phyloP scores from a whole-genome alignment of 2,797 vertebrate genomes.

The Cossypha dichroa region DNA sequence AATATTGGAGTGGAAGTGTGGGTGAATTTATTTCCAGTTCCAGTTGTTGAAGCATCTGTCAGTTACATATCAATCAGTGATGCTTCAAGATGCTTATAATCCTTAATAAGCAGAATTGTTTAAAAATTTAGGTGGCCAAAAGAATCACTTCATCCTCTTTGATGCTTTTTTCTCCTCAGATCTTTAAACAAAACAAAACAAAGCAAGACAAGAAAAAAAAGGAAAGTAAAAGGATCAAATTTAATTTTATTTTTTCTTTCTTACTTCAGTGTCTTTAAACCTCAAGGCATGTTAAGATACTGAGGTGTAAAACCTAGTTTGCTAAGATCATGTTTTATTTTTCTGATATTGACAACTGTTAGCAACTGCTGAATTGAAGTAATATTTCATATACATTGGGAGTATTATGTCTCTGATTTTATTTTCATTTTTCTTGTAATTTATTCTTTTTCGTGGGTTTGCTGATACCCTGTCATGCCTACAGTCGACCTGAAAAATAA shows the following conservation, averaged over 20 bases:
- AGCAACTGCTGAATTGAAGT: not conserved
- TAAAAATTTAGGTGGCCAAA: not conserved
- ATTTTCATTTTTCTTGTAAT: not conserved
- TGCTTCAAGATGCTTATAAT: not conserved
- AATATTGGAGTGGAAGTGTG: not conserved
- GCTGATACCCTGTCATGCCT: not conserved
- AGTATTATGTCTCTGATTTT: not conserved
- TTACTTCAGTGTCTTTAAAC: not conserved
- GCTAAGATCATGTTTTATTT: not conserved
- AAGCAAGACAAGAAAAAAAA: fast-evolving
- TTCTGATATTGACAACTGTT: not conserved
- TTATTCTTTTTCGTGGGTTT: not conserved
- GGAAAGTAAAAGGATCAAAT: not conserved
- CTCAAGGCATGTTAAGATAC: not conserved
- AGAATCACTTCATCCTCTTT: not conserved
- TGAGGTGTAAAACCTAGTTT: not conserved
- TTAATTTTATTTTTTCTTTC: not conserved
- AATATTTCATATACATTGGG: not conserved
- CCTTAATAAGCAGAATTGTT: not conserved
- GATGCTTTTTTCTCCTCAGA: not conserved
- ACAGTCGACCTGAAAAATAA: not conserved
- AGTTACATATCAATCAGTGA: fast-evolving
- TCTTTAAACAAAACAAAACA: not conserved
- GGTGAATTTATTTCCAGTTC: not conserved
- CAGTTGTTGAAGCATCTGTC: not conserved